phyloP scores from a whole-genome alignment of 2,113 vertebrate species.

The Tenebrosternarchus preto region DNA sequence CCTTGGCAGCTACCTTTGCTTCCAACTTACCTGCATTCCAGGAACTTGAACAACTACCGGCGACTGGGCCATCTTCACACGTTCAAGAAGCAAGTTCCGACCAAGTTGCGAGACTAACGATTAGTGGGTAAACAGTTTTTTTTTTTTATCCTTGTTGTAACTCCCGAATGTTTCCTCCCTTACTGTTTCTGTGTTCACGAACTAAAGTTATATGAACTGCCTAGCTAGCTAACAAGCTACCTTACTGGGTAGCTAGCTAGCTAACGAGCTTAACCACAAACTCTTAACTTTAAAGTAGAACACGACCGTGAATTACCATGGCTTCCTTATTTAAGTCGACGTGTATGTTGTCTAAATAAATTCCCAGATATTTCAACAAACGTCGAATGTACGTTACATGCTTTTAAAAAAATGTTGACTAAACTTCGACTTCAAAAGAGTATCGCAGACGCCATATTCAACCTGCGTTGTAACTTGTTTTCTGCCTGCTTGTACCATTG shows the following conservation, averaged over 20 bases:
- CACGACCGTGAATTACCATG: constrained; percentile 16
- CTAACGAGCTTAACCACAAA: constrained; percentile 16
- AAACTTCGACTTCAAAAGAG: constrained; percentile 40
- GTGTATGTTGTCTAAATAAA: neutral
- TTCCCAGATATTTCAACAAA: neutral
- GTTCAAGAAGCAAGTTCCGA: constrained; percentile 17
- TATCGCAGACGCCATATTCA: constrained; percentile 50
- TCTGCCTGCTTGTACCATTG: constrained; percentile 37
- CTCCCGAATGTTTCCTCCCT: too few relatives aligned
- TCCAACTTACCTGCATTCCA: constrained; percentile 83
- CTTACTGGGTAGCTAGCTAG: constrained; percentile 29
- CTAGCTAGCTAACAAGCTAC: constrained; percentile 24
- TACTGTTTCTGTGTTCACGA: neutral
- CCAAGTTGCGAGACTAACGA: too few relatives aligned
- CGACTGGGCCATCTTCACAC: constrained; percentile 78
- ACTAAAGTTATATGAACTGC: neutral
- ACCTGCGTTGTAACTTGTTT: constrained; percentile 50
- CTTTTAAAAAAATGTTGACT: neutral
- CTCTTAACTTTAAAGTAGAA: constrained; percentile 34
- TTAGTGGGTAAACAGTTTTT: neutral
- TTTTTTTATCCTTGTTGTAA: neutral
- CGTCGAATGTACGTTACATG: neutral
- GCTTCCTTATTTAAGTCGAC: constrained; percentile 1
- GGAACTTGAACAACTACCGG: constrained; percentile 83
- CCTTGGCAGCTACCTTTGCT: constrained; percentile 36